Evolutionary conservation across 2,888 invertebrate species (phyloP).

Genomic region (Eupithecia pulchellata): DNA sequence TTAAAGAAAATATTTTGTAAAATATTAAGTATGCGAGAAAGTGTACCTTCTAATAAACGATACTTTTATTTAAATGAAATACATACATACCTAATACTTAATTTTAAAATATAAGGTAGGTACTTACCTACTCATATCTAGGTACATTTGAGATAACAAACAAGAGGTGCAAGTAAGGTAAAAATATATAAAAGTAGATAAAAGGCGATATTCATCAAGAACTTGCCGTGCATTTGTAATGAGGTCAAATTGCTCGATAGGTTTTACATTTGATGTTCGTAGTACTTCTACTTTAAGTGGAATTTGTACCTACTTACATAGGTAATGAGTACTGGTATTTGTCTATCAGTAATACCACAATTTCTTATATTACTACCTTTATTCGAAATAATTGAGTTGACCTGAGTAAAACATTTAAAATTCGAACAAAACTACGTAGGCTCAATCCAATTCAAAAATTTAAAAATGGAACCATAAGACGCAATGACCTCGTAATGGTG

Average conservation of each 20-base stretch:
- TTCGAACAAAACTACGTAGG: background rate
- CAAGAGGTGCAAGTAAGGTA: no score
- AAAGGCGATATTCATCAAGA: background rate
- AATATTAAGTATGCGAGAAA: no score
- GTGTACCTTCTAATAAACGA: background rate
- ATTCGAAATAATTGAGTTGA: background rate
- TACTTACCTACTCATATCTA: no score
- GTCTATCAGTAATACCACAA: background rate
- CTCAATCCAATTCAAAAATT: background rate
- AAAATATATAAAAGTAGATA: background rate
- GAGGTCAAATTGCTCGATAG: conserved; percentile 9
- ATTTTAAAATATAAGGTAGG: background rate
- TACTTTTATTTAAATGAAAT: background rate
- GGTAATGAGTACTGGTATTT: background rate
- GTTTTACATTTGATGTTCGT: background rate
- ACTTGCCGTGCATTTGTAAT: background rate
- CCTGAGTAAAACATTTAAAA: background rate
- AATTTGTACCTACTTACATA: background rate
- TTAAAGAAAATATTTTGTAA: no score
- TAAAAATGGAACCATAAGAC: background rate
- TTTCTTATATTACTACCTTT: background rate
- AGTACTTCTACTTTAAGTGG: background rate
- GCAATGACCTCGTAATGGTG: conserved; percentile 10
- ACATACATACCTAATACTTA: no score
- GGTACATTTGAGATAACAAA: no score